Base-by-base conservation (phyloP, 2,113 vertebrate genomes). In the Verasper variegatus region DNA sequence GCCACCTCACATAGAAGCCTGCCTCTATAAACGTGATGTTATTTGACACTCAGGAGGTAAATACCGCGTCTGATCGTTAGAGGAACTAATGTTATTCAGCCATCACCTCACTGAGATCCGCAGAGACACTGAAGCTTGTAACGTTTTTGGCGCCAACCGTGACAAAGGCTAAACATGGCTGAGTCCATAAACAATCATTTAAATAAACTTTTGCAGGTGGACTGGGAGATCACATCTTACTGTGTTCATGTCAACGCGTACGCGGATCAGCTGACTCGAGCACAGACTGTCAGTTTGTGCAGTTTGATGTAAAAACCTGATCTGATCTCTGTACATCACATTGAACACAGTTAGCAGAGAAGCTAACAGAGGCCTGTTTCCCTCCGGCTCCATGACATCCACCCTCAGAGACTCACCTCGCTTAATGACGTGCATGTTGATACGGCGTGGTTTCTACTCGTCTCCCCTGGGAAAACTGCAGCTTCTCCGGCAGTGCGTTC, bases 391-490 rank as follows among this genome's bases (percentile, higher is more conserved):
- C 21, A 17, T 3, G 12, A 15, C 24, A 26, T 13, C 2, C 5
- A 27, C 1, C 14, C 15, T 18, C 15, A 6, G 21, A 1, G 2
- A n/a, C 94, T 92, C 88, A 98, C 97, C 97, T 93, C 97, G 86
- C 91, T 98, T 98, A 10, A 97, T 91, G 51, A 98, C 97, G 76
- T 97, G 95, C 97, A 98, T 98, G 59, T 51, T 92, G 58, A 40
- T 18, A 18, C 3, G 10, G 17, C 56, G n/a, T 56, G 31, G 3
- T 23, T 58, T 49, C 47, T 12, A 10, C 68, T 76, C 27, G 17
- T 52, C 37, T 37, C 40, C 40, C 3, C 14, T 14, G 42, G 54
- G 4, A 57, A 54, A 77, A 23, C 51, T 63, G 54, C 64, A 68
- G 73, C 17, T 51, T 57, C 58, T 47, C 14, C 72, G 4, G 56